A percentile compares a stretch with the other conserved stretches of the same genome.
Evolutionary conservation across 2,888 invertebrate species (phyloP).

Genomic region (Drosophila fungiperda): DNA sequence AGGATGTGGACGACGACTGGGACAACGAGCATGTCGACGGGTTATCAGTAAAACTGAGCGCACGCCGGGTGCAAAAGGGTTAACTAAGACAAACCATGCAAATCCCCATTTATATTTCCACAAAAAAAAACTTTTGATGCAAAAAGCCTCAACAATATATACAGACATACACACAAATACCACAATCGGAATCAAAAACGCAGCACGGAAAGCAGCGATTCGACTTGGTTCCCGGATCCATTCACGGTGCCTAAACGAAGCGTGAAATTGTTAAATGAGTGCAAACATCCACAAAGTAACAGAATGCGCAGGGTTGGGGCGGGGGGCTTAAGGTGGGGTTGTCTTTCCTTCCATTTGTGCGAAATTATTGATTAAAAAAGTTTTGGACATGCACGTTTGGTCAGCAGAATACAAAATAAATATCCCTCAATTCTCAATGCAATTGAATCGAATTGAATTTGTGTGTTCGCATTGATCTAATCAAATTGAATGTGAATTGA

Average conservation of each 20-base stretch:
- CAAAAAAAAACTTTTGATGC: constrained; percentile 37
- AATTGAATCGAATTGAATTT: constrained; percentile 50
- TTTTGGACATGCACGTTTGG: constrained; percentile 58
- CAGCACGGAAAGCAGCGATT: constrained; percentile 7
- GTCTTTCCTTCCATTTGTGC: constrained; percentile 40
- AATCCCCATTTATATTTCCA: constrained; percentile 63
- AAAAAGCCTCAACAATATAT: constrained; percentile 25
- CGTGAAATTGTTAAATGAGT: constrained; percentile 82
- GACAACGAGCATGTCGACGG: constrained; percentile 21
- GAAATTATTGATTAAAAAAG: constrained; percentile 75
- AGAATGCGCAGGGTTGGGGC: background rate
- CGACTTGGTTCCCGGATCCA: constrained; percentile 29
- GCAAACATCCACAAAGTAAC: constrained; percentile 50
- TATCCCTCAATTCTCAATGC: constrained; percentile 31
- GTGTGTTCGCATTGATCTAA: constrained; percentile 19
- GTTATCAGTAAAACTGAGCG: constrained; percentile 47
- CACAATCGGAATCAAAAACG: constrained; percentile 22
- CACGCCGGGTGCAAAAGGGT: constrained; percentile 59
- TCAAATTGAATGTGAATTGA: constrained; percentile 50
- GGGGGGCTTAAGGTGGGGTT: too few relatives aligned
- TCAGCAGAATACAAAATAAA: constrained; percentile 29
- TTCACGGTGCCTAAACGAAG: constrained; percentile 74
- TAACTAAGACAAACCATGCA: constrained; percentile 69
- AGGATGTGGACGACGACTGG: constrained; percentile 15
- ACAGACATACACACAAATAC: constrained; percentile 6